Percentiles rank a stretch among this genome's conserved stretches.
Conservation (phyloP, 1,140 invertebrate species). For the Chlorops oryzae region DNA sequence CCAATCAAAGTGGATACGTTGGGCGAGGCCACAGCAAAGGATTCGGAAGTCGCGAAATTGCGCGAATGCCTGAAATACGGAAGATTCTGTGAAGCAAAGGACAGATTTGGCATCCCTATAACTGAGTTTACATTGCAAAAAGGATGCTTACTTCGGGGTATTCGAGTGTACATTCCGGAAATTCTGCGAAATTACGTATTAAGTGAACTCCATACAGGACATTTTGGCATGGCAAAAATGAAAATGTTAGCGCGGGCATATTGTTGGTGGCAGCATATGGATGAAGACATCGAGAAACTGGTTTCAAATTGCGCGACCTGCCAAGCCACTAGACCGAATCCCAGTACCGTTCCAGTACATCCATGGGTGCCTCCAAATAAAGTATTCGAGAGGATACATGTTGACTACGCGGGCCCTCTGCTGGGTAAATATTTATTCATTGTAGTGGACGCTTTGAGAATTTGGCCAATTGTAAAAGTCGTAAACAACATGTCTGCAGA, state of each 20-base stretch:
- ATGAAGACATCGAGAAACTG: slow-evolving; percentile 10
- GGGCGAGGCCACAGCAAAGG: slow-evolving; percentile 10
- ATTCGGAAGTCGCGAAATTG: slow-evolving; percentile 12
- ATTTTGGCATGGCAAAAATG: slow-evolving; percentile 23
- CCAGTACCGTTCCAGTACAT: too few relatives aligned
- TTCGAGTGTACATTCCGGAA: slow-evolving; percentile 17
- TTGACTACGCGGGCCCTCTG: too few relatives aligned
- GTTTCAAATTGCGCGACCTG: not conserved
- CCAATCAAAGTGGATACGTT: slow-evolving; percentile 9
- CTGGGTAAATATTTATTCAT: too few relatives aligned
- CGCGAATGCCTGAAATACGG: slow-evolving; percentile 12
- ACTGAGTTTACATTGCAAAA: too few relatives aligned
- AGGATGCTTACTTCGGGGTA: too few relatives aligned
- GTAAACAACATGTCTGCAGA: too few relatives aligned
- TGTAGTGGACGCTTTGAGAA: too few relatives aligned
- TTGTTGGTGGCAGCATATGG: slow-evolving; percentile 21
- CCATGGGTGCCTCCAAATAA: too few relatives aligned
- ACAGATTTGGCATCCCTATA: slow-evolving; percentile 10
- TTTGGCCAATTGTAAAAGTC: too few relatives aligned
- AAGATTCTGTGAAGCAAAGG: slow-evolving; percentile 6
- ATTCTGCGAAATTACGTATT: slow-evolving; percentile 15
- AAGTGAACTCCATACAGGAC: slow-evolving; percentile 19
- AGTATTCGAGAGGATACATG: too few relatives aligned
- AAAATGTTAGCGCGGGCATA: slow-evolving; percentile 21
- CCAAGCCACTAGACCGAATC: too few relatives aligned